Evolutionary conservation across 2,113 vertebrate genomes (phyloP).

Genomic region (Xenopus borealis): DNA sequence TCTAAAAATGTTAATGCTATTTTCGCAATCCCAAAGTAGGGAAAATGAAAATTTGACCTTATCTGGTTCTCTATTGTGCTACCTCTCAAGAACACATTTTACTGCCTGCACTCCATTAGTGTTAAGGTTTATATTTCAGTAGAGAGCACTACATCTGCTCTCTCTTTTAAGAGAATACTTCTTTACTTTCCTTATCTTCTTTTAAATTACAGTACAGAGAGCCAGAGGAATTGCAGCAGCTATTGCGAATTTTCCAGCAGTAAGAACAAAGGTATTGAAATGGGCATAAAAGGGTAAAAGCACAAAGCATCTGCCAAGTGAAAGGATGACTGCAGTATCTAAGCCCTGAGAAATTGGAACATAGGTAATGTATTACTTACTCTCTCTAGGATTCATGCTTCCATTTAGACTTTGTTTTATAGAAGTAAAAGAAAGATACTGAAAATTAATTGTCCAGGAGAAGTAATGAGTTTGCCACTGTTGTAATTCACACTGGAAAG

Average conservation of each 20-base stretch:
- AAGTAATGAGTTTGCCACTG: constrained; percentile 54
- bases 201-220: constrained; percentile 47
- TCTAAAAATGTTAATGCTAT: too few species aligned
- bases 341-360: constrained; percentile 27
- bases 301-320: constrained; percentile 44
- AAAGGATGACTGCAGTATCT: constrained; percentile 32
- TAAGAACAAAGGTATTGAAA: constrained; percentile 44
- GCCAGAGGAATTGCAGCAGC: constrained; percentile 47
- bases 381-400: constrained; percentile 12
- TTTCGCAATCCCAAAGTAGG: background rate
- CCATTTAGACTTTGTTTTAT: constrained; percentile 49
- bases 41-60: constrained; percentile 35
- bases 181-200: constrained; percentile 42
- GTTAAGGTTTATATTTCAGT: constrained; percentile 46
- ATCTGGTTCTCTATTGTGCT: constrained; percentile 10
- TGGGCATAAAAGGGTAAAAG: constrained; percentile 38
- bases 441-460: constrained; percentile 56
- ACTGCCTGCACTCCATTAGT: constrained; percentile 44
- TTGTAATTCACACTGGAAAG: constrained; percentile 51
- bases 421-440: constrained; percentile 48
- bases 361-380: constrained; percentile 31
- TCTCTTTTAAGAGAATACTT: constrained; percentile 39
- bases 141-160: constrained; percentile 46
- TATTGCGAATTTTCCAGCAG: constrained; percentile 37
- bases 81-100: constrained; percentile 42